Conservation (phyloP, 92 coral and sea anemone genomes). For the Porites lobata region DNA sequence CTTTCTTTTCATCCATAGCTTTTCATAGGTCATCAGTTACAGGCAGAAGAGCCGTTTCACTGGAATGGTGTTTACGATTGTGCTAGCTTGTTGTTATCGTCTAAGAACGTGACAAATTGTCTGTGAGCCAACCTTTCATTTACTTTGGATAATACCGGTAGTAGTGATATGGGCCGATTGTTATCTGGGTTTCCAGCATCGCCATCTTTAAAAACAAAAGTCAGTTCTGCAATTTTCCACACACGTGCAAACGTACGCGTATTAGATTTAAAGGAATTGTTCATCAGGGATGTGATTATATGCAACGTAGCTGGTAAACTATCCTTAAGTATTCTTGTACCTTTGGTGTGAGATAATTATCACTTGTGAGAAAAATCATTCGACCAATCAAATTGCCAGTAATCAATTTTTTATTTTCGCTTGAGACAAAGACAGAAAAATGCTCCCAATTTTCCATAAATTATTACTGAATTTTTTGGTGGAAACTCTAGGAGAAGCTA, state of each 20-base stretch:
- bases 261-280: constrained; percentile 20
- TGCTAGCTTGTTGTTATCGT: too few relatives aligned
- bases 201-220: constrained; percentile 22
- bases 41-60: constrained; percentile 47
- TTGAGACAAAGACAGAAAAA: too few relatives aligned
- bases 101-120: too few relatives aligned
- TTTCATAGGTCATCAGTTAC: constrained; percentile 57
- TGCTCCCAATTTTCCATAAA: too few relatives aligned
- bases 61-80: constrained; percentile 13
- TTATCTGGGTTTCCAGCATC: constrained; percentile 36
- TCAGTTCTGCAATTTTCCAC: constrained; percentile 26
- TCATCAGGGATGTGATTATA: constrained; percentile 35
- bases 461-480: too few relatives aligned
- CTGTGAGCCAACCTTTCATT: too few relatives aligned
- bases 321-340: not conserved
- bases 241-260: too few relatives aligned
- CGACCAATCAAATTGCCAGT: too few relatives aligned
- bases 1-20: not conserved
- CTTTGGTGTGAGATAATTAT: too few relatives aligned
- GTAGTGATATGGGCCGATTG: constrained; percentile 49
- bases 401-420: too few relatives aligned
- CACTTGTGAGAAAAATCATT: too few relatives aligned
- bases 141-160: constrained; percentile 24
- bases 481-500: too few relatives aligned
- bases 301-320: not conserved